Conservation (phyloP, 2,888 invertebrate genomes). For the Bombylius major region DNA sequence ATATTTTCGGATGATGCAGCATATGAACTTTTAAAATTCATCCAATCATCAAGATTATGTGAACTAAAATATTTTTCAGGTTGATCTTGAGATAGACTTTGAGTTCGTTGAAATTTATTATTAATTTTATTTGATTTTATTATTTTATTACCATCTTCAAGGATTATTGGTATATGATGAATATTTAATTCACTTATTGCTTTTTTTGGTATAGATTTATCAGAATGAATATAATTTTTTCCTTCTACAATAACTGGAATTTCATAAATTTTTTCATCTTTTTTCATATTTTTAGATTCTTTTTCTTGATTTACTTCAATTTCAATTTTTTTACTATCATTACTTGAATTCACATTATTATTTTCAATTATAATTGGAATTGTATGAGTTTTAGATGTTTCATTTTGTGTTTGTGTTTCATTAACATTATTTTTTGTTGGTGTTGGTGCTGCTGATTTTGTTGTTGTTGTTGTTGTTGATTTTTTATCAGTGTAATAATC, state of each 20-base stretch:
- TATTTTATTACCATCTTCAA: not conserved
- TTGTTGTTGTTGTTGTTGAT: not conserved
- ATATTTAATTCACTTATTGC: not conserved
- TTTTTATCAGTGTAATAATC: not conserved
- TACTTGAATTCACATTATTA: not conserved
- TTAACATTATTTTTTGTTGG: not conserved
- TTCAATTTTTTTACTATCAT: not conserved
- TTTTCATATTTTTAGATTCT: not conserved
- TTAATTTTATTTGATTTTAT: not conserved
- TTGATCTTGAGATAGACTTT: not conserved
- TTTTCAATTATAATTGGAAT: not conserved
- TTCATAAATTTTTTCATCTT: too few species aligned
- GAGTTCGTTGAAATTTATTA: not conserved
- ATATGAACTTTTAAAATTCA: conserved; percentile 26
- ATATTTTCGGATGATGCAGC: conserved; percentile 33
- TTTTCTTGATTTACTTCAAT: not conserved
- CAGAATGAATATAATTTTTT: not conserved
- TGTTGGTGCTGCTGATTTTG: not conserved
- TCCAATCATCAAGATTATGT: conserved; percentile 36
- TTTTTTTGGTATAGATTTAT: not conserved
- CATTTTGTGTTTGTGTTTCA: not conserved
- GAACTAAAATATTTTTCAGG: conserved; percentile 26
- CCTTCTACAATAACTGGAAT: not conserved
- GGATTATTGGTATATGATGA: not conserved
- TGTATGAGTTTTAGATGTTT: too few species aligned